phyloP scores from a whole-genome alignment of 2,797 vertebrate genomes.

The Pogonophryne albipinna region DNA sequence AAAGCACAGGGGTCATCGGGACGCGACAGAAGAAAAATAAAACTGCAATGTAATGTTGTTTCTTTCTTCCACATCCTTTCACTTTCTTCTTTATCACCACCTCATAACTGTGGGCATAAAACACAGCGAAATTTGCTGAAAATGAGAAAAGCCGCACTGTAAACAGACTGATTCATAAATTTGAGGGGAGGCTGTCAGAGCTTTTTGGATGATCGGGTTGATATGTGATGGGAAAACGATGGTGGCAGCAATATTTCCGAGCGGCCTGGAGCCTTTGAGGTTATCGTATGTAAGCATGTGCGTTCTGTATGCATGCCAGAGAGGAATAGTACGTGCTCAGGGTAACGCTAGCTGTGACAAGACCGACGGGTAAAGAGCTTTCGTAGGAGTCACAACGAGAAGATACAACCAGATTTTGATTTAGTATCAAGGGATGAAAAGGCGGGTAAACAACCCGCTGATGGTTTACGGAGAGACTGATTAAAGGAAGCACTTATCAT shows the following conservation, averaged over 20 bases:
- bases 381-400: slow-evolving; percentile 13
- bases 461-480: slow-evolving; percentile 65
- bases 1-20: slow-evolving; percentile 82
- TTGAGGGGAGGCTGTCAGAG: slow-evolving; percentile 46
- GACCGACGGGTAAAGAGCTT: slow-evolving; percentile 38
- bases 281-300: slow-evolving; percentile 36
- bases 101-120: slow-evolving; percentile 57
- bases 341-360: slow-evolving; percentile 19
- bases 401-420: slow-evolving; percentile 53
- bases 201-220: slow-evolving; percentile 60
- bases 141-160: slow-evolving; percentile 68
- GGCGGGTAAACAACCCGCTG: slow-evolving; percentile 63
- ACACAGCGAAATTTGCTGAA: slow-evolving; percentile 54
- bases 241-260: slow-evolving; percentile 53
- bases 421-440: slow-evolving; percentile 66
- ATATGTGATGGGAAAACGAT: slow-evolving; percentile 64
- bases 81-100: slow-evolving; percentile 59
- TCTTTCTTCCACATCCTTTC: slow-evolving; percentile 20
- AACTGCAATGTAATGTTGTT: slow-evolving; percentile 34
- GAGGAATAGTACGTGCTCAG: not conserved
- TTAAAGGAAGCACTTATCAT: slow-evolving; percentile 73
- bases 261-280: slow-evolving; percentile 30
- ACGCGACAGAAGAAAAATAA: slow-evolving; percentile 53
- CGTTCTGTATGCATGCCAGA: not conserved
- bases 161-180: slow-evolving; percentile 71